Percentiles rank a stretch among this genome's conserved stretches.
These are phyloP conservation scores for Falcunculus frontatus DNA, from an alignment of 2,113 vertebrate species.

Conservation along the genomic window DNA sequence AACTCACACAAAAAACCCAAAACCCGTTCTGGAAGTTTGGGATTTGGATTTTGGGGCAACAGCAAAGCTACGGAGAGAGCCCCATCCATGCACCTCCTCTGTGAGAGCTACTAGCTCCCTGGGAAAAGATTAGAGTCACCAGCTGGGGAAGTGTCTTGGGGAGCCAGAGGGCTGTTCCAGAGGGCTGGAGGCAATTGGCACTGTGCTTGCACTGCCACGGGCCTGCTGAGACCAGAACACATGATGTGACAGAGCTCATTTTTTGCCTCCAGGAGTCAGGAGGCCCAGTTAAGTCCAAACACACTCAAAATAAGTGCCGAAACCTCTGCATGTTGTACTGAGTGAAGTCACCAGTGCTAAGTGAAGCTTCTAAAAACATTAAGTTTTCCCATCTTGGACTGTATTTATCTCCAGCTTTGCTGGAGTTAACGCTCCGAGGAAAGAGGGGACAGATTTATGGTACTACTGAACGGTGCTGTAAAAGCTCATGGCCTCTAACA, in stretches of 20 bases:
- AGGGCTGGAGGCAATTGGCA: neutral
- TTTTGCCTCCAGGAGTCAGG: neutral
- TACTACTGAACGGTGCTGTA: neutral
- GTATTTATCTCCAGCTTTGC: neutral
- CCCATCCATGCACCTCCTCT: accelerated
- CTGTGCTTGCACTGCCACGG: neutral
- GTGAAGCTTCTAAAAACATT: neutral
- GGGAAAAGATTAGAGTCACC: neutral
- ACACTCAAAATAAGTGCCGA: neutral
- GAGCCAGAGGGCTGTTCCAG: neutral
- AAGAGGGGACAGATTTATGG: neutral
- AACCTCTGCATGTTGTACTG: neutral
- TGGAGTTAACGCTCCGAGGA: accelerated
- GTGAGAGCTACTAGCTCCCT: accelerated
- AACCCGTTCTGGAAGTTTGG: neutral
- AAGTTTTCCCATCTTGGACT: neutral
- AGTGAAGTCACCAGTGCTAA: neutral
- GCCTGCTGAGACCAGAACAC: neutral
- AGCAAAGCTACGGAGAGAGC: neutral
- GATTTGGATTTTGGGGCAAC: neutral
- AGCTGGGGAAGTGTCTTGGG: neutral
- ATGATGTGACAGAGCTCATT: neutral
- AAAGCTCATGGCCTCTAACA: neutral
- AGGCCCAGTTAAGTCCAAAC: neutral
- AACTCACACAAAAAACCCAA: neutral